Conservation (phyloP, 1,140 invertebrate genomes). For the Melanaphis sacchari region DNA sequence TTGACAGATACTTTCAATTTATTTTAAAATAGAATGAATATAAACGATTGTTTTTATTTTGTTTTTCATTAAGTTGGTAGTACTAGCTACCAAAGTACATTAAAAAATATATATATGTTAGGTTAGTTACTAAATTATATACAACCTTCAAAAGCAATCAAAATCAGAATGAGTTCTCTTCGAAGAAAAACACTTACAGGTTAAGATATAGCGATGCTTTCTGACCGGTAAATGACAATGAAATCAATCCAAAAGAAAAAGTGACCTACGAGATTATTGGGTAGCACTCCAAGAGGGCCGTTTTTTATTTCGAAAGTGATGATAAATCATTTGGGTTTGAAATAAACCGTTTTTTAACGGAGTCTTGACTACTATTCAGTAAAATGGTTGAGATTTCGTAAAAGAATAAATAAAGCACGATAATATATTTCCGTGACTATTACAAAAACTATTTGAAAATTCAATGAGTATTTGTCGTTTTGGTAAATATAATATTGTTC, state of each 20-base stretch:
- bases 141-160: background rate
- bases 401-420: background rate
- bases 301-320: slow-evolving; percentile 4
- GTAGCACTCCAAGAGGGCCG: background rate
- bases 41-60: background rate
- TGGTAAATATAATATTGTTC: background rate
- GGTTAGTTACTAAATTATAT: background rate
- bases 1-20: background rate
- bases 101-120: background rate
- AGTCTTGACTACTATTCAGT: background rate
- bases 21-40: background rate
- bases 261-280: background rate
- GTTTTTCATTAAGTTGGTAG: background rate
- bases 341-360: background rate
- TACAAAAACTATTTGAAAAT: background rate
- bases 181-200: background rate
- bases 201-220: background rate
- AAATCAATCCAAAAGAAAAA: background rate
- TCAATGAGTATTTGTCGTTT: background rate
- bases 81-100: background rate
- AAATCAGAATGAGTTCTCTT: background rate
- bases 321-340: background rate
- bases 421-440: background rate
- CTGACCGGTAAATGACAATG: background rate
- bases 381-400: background rate